phyloP scores from a whole-genome alignment of 2,797 vertebrate genomes.

The Sebastes itinus region DNA sequence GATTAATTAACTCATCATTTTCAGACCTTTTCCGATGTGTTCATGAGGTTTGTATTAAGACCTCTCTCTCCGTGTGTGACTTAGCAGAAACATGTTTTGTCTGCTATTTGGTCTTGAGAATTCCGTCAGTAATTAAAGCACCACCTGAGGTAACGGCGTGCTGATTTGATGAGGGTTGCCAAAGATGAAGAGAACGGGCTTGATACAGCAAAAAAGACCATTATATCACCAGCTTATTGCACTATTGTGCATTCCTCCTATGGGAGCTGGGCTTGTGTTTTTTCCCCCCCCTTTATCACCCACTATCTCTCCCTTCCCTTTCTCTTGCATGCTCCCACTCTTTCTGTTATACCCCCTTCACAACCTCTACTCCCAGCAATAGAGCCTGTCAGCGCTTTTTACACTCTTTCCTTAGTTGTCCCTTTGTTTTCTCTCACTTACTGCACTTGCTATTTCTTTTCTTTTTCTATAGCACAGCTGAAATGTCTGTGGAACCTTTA shows the following conservation, averaged over 20 bases:
- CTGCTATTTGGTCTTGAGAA: constrained; percentile 52
- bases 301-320: constrained; percentile 47
- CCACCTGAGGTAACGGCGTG: constrained; percentile 70
- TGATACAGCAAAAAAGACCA: constrained; percentile 71
- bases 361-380: constrained; percentile 54
- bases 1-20: neutral
- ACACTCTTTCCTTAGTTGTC: constrained; percentile 55
- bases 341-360: constrained; percentile 52
- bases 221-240: constrained; percentile 77
- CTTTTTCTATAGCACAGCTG: constrained; percentile 42
- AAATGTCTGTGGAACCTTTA: constrained; percentile 39
- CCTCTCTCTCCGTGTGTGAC: constrained; percentile 11
- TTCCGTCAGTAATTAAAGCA: constrained; percentile 74
- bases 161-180: constrained; percentile 79
- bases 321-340: constrained; percentile 32
- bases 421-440: constrained; percentile 65
- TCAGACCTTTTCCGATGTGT: neutral
- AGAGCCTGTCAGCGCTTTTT: constrained; percentile 72
- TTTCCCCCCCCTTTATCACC: constrained; percentile 47
- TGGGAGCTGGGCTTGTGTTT: constrained; percentile 74
- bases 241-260: constrained; percentile 75
- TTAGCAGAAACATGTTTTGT: constrained; percentile 54
- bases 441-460: constrained; percentile 41
- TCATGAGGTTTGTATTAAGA: neutral
- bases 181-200: constrained; percentile 72